These are phyloP conservation scores for Pongo pygmaeus DNA, from an alignment of 2,113 vertebrate species.

Conservation along the genomic window DNA sequence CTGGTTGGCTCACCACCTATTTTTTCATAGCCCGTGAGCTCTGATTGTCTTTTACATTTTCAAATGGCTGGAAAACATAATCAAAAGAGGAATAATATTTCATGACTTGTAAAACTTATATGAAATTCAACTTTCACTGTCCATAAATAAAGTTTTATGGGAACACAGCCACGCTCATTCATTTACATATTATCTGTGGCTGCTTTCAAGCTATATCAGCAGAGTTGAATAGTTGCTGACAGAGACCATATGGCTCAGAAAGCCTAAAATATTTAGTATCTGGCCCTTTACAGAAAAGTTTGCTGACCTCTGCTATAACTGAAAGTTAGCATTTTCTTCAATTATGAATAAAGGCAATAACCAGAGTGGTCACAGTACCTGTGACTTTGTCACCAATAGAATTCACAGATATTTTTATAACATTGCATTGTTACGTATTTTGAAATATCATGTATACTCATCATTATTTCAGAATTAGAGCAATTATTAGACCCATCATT, in stretches of 20 bases:
- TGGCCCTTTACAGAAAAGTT: not conserved
- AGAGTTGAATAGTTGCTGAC: not conserved
- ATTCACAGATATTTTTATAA: not conserved
- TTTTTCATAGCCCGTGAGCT: not conserved
- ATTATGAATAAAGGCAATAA: not conserved
- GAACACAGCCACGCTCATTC: not conserved
- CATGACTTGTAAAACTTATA: conserved; percentile 21
- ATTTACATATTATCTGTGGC: not conserved
- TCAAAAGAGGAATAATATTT: conserved; percentile 30
- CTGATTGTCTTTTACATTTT: not conserved
- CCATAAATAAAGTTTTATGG: not conserved
- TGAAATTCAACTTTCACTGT: conserved; percentile 33
- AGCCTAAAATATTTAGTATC: not conserved
- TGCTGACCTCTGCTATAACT: not conserved
- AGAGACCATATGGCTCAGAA: not conserved
- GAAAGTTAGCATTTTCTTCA: not conserved
- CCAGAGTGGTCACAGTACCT: not conserved
- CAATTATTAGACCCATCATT: not conserved
- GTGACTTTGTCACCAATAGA: not conserved
- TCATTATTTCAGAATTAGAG: conserved; percentile 9
- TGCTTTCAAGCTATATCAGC: not conserved
- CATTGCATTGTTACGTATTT: not conserved
- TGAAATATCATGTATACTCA: not conserved
- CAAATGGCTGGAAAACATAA: not conserved
- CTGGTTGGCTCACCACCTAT: not conserved